Conservation (phyloP, 2,888 invertebrate species). For the Lysandra coridon region DNA sequence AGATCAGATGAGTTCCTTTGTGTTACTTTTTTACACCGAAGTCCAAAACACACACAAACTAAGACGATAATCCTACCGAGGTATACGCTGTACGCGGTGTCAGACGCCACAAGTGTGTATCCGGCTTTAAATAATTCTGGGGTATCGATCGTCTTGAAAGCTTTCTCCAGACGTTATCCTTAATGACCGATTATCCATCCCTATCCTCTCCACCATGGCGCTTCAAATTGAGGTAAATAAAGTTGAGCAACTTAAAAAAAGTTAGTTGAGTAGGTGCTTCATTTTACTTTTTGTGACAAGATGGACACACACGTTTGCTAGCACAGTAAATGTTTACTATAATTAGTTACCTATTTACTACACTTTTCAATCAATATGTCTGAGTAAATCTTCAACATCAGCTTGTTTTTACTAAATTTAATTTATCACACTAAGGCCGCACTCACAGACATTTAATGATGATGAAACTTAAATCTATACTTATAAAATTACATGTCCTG, state of each 20-base stretch:
- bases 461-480: too few relatives aligned
- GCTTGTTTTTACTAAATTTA: too few relatives aligned
- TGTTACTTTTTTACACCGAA: too few relatives aligned
- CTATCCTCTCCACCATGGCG: conserved; percentile 4
- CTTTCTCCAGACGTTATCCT: conserved; percentile 30
- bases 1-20: too few relatives aligned
- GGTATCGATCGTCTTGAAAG: conserved; percentile 31
- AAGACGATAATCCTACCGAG: neutral
- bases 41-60: neutral
- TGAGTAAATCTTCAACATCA: too few relatives aligned
- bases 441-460: too few relatives aligned
- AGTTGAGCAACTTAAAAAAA: neutral
- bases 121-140: conserved; percentile 24
- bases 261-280: neutral
- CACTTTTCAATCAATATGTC: too few relatives aligned
- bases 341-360: neutral
- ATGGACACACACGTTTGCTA: neutral
- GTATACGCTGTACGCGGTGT: neutral
- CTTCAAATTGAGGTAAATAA: neutral
- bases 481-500: too few relatives aligned
- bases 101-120: conserved; percentile 9
- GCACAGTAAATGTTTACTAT: neutral
- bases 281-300: neutral
- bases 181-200: conserved; percentile 27
- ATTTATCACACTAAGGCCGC: too few relatives aligned